A percentile compares a stretch with the other conserved stretches of the same genome.
Conservation (phyloP, 2,888 invertebrate species). For the Marasmarcha lunaedactyla region DNA sequence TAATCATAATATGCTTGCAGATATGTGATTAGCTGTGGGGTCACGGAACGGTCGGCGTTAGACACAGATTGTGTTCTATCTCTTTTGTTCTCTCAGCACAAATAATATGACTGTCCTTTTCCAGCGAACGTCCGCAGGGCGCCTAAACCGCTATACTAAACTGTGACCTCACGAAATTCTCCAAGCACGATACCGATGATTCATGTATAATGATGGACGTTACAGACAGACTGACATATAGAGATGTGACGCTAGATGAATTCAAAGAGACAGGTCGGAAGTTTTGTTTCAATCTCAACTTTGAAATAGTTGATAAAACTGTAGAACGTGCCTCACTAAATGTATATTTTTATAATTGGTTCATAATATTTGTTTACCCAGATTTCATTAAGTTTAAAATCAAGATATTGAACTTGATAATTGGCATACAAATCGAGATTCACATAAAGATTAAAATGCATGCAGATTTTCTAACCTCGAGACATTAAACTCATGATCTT, state of each 20-base stretch:
- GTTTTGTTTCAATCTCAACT: conserved; percentile 26
- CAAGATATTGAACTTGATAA: no score
- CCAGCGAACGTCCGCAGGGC: conserved; percentile 58
- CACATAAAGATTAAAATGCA: neutral
- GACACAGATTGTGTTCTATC: conserved; percentile 43
- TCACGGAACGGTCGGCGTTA: conserved; percentile 64
- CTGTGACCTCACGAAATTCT: conserved; percentile 70
- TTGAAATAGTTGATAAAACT: conserved; percentile 23
- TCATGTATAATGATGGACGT: conserved; percentile 60
- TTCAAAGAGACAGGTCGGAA: conserved; percentile 35
- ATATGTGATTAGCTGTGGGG: conserved; percentile 67
- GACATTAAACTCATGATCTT: conserved; percentile 31
- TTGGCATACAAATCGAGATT: no score
- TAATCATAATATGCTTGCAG: conserved; percentile 68
- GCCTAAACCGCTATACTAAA: conserved; percentile 67
- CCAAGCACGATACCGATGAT: conserved; percentile 58
- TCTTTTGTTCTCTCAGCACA: conserved; percentile 25
- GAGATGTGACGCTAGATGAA: conserved; percentile 53
- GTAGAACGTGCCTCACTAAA: no score
- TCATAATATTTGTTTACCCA: no score
- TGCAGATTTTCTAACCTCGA: conserved; percentile 9
- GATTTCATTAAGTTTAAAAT: neutral
- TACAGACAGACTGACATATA: conserved; percentile 41
- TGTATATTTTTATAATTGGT: no score
- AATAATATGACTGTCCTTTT: conserved; percentile 31